phyloP scores from a whole-genome alignment of 2,113 vertebrate species.

The Porphyrio hochstetteri region DNA sequence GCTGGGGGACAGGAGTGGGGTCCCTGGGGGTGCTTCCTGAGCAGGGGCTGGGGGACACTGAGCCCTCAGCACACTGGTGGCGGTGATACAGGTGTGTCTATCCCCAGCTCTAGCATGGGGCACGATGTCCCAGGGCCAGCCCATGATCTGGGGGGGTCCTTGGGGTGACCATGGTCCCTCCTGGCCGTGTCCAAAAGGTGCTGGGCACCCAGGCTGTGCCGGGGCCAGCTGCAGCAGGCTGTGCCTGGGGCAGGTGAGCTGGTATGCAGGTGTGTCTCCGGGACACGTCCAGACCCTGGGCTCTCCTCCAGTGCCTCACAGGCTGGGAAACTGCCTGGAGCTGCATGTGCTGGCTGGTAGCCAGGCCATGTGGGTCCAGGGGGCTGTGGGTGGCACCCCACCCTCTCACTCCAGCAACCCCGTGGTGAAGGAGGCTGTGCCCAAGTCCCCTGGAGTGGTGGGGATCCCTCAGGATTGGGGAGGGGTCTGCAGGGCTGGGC shows the following conservation, averaged over 20 bases:
- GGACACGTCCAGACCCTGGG: not conserved
- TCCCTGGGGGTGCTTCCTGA: not conserved
- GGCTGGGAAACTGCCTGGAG: not conserved
- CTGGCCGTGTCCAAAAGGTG: rapidly evolving
- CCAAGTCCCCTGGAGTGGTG: rapidly evolving
- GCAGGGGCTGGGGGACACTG: rapidly evolving
- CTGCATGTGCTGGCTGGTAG: not conserved
- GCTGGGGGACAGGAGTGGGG: rapidly evolving
- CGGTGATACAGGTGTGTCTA: rapidly evolving
- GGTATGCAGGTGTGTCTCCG: slow-evolving; percentile 24
- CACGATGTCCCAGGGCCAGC: rapidly evolving
- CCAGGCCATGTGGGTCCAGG: not conserved
- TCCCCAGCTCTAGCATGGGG: rapidly evolving
- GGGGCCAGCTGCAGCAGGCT: not conserved
- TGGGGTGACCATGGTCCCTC: rapidly evolving
- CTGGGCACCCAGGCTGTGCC: not conserved
- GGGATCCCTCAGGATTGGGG: not conserved
- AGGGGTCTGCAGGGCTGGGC: not conserved
- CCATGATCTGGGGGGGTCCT: not conserved
- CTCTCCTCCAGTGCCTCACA: not conserved
- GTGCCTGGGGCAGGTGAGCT: not conserved
- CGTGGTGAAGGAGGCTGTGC: not conserved
- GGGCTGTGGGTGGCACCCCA: rapidly evolving
- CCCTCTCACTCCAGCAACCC: not conserved
- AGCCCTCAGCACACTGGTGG: rapidly evolving